A percentile compares a stretch with the other conserved stretches of the same genome.
These are phyloP conservation scores for Helicoverpa assulta DNA, from an alignment of 2,888 invertebrate genomes.

Conservation along the genomic window DNA sequence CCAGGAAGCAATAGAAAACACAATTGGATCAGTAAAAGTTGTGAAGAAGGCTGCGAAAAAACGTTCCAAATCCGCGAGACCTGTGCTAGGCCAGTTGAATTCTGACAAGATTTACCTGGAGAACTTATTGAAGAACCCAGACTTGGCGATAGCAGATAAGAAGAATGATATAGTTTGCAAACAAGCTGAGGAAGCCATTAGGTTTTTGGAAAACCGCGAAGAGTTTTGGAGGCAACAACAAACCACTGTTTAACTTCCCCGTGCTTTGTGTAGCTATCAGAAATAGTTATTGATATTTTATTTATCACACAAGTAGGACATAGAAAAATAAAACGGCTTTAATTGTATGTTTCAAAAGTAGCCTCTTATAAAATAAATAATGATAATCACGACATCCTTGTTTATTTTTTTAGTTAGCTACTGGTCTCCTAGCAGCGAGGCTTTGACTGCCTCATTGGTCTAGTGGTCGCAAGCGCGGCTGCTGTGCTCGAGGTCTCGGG, in stretches of 20 bases:
- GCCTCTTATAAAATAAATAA: neutral
- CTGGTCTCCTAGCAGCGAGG: neutral
- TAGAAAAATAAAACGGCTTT: too few relatives aligned
- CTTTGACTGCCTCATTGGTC: too few relatives aligned
- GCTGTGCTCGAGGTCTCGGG: too few relatives aligned
- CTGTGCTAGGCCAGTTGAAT: conserved; percentile 93
- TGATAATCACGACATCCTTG: neutral
- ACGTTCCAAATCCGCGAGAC: conserved; percentile 86
- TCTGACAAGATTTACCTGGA: conserved; percentile 96
- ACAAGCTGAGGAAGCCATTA: conserved; percentile 95
- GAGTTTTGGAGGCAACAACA: conserved; percentile 97
- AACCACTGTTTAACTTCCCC: conserved; percentile 68
- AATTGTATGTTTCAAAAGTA: neutral
- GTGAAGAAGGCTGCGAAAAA: conserved; percentile 77
- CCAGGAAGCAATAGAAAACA: conserved; percentile 97
- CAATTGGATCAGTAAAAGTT: conserved; percentile 90
- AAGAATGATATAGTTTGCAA: conserved; percentile 92
- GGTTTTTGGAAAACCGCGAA: conserved; percentile 95
- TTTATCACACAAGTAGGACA: too few relatives aligned
- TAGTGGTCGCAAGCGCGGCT: too few relatives aligned
- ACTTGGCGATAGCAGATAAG: conserved; percentile 92
- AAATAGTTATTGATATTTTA: too few relatives aligned
- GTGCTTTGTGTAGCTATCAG: neutral
- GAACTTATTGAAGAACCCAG: conserved; percentile 94
- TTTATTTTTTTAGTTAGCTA: neutral